A percentile compares a stretch with the other conserved stretches of the same genome.
Conservation (phyloP, 2,113 vertebrate genomes). For the Triplophysa siluroides region DNA sequence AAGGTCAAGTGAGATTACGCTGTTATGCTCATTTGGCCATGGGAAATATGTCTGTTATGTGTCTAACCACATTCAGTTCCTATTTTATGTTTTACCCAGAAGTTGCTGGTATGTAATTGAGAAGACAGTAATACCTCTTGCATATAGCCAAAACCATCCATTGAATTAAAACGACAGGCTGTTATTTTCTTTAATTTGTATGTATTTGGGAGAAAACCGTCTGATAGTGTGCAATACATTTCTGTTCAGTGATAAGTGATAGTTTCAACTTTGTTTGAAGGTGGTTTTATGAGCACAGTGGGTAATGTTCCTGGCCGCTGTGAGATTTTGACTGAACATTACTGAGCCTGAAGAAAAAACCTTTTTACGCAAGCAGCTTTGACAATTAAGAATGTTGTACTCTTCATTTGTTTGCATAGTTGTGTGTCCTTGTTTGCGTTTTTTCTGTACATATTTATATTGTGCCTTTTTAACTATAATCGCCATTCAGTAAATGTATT, state of each 20-base stretch:
- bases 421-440: constrained; percentile 50
- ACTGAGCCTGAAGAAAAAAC: constrained; percentile 69
- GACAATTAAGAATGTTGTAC: constrained; percentile 73
- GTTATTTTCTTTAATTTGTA: constrained; percentile 1
- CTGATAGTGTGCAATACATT: constrained; percentile 68
- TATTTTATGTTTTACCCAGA: background rate
- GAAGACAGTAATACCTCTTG: constrained; percentile 1
- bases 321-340: constrained; percentile 67
- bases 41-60: background rate
- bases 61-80: background rate
- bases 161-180: background rate
- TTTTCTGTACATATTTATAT: constrained; percentile 70
- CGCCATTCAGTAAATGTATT: constrained; percentile 56
- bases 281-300: constrained; percentile 19
- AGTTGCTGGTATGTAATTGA: background rate
- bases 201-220: background rate
- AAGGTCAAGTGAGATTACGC: background rate
- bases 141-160: background rate
- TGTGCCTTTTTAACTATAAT: constrained; percentile 71
- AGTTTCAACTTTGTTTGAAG: constrained; percentile 15
- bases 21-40: too few species aligned
- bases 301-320: constrained; percentile 25
- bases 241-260: constrained; percentile 46
- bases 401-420: constrained; percentile 55
- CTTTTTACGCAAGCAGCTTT: constrained; percentile 66